These are phyloP conservation scores for Cybosia mesomella DNA, from an alignment of 2,888 invertebrate species.

Conservation along the genomic window DNA sequence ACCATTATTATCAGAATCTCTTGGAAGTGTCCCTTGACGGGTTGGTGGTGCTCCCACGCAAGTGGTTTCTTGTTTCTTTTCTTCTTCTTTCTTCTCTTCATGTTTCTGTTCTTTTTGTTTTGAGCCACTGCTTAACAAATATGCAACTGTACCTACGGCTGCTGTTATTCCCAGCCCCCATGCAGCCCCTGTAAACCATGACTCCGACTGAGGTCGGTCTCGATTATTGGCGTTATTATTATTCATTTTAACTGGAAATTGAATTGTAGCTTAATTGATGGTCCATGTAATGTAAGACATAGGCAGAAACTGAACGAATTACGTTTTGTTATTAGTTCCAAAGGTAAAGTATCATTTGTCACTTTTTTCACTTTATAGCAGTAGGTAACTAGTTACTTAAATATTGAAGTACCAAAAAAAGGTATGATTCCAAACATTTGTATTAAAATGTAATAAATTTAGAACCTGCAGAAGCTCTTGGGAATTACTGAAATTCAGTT, in stretches of 20 bases:
- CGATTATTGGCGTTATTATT: conserved; percentile 11
- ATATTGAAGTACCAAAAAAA: too few relatives aligned
- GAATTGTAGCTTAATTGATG: neutral
- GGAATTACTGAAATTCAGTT: too few relatives aligned
- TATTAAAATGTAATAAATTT: too few relatives aligned
- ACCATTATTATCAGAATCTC: neutral
- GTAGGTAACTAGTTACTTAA: too few relatives aligned
- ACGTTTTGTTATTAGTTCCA: too few relatives aligned
- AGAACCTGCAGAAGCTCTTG: too few relatives aligned
- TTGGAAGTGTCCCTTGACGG: neutral
- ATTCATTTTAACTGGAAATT: conserved; percentile 16
- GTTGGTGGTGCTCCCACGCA: neutral
- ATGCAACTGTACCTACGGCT: conserved; percentile 7
- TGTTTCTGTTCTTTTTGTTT: neutral
- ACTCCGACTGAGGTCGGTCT: neutral
- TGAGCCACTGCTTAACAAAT: neutral
- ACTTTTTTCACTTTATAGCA: too few relatives aligned
- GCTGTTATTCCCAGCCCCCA: conserved; percentile 6
- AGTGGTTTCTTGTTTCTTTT: neutral
- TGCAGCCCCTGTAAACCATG: neutral
- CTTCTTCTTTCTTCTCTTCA: neutral
- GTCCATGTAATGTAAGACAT: too few relatives aligned
- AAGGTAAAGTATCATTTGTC: too few relatives aligned
- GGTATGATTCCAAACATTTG: too few relatives aligned
- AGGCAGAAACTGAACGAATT: too few relatives aligned